Percentiles rank a stretch among this genome's conserved stretches.
phyloP scores from a whole-genome alignment of 2,888 invertebrate species.

The Scaptomyza flava region DNA sequence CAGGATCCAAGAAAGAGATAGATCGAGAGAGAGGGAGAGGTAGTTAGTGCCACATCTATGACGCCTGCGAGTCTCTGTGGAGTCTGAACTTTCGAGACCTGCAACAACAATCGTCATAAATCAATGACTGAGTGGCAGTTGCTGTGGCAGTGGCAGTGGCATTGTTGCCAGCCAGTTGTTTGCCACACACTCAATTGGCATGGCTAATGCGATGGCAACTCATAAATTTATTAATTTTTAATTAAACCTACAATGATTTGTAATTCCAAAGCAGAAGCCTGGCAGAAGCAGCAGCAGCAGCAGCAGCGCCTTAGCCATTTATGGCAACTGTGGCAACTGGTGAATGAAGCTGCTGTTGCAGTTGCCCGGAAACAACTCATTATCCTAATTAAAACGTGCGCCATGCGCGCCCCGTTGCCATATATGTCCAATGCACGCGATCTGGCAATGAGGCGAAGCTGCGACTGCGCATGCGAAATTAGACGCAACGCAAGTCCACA shows the following conservation, averaged over 20 bases:
- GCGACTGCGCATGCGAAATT: conserved; percentile 66
- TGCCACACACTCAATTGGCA: conserved; percentile 75
- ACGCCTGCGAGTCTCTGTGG: conserved; percentile 69
- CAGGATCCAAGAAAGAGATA: conserved; percentile 34
- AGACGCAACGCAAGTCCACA: conserved; percentile 39
- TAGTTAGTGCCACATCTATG: conserved; percentile 16
- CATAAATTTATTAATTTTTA: conserved; percentile 80
- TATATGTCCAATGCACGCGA: conserved; percentile 82
- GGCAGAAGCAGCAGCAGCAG: conserved; percentile 8
- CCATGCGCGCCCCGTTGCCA: conserved; percentile 78
- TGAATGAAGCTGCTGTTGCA: conserved; percentile 43
- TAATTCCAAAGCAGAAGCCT: conserved; percentile 58
- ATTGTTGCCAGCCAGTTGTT: conserved; percentile 28
- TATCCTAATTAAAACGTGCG: conserved; percentile 84
- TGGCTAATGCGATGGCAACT: conserved; percentile 78
- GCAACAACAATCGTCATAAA: conserved; percentile 53
- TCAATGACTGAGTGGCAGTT: conserved; percentile 46
- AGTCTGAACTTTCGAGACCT: conserved; percentile 26
- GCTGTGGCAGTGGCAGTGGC: conserved; percentile 25
- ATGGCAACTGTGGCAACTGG: conserved; percentile 48
- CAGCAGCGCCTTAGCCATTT: conserved; percentile 53
- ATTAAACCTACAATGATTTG: conserved; percentile 79
- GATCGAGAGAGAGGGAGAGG: neutral
- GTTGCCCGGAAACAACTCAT: conserved; percentile 83
- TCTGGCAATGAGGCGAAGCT: conserved; percentile 77